Percentiles rank a stretch among this genome's conserved stretches.
These are phyloP conservation scores for Flabesymbios commensalis DNA, from an alignment of 2,888 invertebrate genomes.

Conservation along the genomic window DNA sequence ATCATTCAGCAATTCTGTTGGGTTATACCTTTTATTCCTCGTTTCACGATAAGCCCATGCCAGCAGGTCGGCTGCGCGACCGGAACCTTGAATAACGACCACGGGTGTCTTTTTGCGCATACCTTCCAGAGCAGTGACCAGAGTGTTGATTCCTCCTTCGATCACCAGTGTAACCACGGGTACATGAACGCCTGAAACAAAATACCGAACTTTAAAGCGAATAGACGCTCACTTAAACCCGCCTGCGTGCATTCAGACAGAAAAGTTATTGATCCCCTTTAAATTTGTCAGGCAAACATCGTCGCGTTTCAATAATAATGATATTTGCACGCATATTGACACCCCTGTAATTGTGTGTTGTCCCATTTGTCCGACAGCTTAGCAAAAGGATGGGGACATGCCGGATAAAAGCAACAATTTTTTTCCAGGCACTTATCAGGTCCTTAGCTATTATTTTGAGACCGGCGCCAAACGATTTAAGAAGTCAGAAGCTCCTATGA, in stretches of 20 bases:
- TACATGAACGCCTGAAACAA: conserved; percentile 45
- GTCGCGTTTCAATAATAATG: background rate
- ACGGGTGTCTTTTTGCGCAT: conserved; percentile 51
- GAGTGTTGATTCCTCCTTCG: conserved; percentile 93
- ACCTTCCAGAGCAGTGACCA: conserved; percentile 50
- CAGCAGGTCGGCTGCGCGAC: conserved; percentile 58
- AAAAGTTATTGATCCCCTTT: background rate
- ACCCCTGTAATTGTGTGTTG: background rate
- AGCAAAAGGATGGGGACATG: no score
- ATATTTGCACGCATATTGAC: background rate
- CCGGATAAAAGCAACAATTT: no score
- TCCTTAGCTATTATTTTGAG: no score
- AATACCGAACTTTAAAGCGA: no score
- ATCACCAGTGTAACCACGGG: conserved; percentile 96
- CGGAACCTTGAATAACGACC: conserved; percentile 56
- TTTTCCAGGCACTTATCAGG: no score
- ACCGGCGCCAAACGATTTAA: no score
- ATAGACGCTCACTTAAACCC: no score
- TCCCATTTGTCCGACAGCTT: no score
- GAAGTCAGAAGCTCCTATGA: no score
- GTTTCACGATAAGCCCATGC: conserved; percentile 42
- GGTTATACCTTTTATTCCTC: no score
- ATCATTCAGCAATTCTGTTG: no score
- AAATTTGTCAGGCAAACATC: background rate
- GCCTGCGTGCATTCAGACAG: background rate